These are phyloP conservation scores for Limanda limanda DNA, from an alignment of 2,113 vertebrate genomes.

Conservation along the genomic window DNA sequence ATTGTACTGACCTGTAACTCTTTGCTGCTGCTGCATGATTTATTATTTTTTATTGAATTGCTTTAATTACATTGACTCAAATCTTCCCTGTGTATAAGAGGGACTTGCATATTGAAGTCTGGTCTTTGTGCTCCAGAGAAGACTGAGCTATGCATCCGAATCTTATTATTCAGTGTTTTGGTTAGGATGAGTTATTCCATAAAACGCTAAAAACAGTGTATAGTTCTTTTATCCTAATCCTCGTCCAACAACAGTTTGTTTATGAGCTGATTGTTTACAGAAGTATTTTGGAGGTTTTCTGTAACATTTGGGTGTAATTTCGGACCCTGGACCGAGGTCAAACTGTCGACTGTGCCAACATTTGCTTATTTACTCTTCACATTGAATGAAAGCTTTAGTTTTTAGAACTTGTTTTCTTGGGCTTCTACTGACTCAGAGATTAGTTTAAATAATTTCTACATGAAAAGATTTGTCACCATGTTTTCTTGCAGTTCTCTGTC, in stretches of 20 bases:
- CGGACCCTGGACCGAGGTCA: not conserved
- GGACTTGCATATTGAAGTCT: not conserved
- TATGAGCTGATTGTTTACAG: not conserved
- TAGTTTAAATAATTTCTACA: not conserved
- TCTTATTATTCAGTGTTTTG: not conserved
- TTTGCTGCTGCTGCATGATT: not conserved
- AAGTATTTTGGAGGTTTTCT: not conserved
- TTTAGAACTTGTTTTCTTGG: not conserved
- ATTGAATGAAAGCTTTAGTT: not conserved
- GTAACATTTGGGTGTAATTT: not conserved
- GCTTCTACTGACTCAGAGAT: not conserved
- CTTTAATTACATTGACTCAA: not conserved
- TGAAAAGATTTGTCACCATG: not conserved
- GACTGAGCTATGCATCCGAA: not conserved
- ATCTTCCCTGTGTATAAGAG: constrained; percentile 4
- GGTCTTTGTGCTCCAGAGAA: not conserved
- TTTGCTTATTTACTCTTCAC: constrained; percentile 9
- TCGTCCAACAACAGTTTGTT: not conserved
- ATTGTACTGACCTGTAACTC: not conserved
- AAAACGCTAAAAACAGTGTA: too few species aligned
- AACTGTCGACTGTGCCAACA: constrained; percentile 11
- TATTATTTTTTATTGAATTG: not conserved
- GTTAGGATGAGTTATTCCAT: not conserved
- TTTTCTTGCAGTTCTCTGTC: not conserved
- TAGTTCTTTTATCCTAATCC: too few species aligned